Evolutionary conservation across 2,888 invertebrate genomes (phyloP).

Genomic region (Hirtodrosophila cameraria): DNA sequence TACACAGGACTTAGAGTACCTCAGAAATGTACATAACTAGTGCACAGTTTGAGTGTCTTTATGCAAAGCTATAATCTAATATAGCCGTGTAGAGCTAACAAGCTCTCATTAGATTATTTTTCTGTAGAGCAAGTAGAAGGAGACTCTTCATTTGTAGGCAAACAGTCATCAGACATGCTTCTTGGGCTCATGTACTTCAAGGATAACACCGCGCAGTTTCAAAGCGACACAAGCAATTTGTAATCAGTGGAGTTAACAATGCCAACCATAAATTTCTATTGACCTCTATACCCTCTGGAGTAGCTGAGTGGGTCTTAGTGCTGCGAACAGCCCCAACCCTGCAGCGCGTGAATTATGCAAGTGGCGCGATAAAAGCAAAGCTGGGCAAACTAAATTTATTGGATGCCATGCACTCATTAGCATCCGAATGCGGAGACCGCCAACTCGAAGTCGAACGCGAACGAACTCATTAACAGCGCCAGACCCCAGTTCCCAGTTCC

Average conservation of each 20-base stretch:
- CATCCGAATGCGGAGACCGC: slow-evolving; percentile 71
- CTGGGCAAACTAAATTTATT: slow-evolving; percentile 77
- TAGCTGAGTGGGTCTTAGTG: slow-evolving; percentile 11
- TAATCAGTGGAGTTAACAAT: slow-evolving; percentile 79
- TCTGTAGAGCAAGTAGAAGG: slow-evolving; percentile 10
- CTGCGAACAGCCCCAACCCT: slow-evolving; percentile 30
- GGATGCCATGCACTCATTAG: slow-evolving; percentile 80
- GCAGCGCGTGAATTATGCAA: slow-evolving; percentile 75
- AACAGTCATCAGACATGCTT: slow-evolving; percentile 18
- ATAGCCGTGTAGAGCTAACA: slow-evolving; percentile 23
- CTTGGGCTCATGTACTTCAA: slow-evolving; percentile 22
- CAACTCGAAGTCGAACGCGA: slow-evolving; percentile 55
- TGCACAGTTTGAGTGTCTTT: slow-evolving; percentile 1
- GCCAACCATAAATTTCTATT: slow-evolving; percentile 72
- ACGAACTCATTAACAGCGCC: slow-evolving; percentile 74
- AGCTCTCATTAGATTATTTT: slow-evolving; percentile 22
- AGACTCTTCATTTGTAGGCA: slow-evolving; percentile 4
- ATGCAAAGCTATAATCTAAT: slow-evolving; percentile 1
- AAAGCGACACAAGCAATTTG: slow-evolving; percentile 62
- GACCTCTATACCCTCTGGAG: slow-evolving; percentile 59
- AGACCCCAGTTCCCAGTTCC: not conserved
- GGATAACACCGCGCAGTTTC: not conserved
- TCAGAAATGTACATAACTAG: not conserved
- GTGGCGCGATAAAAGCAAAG: slow-evolving; percentile 78
- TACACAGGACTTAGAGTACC: too few relatives aligned